phyloP scores from a whole-genome alignment of 92 coral and sea anemone genomes.

The Pocillopora grandis region DNA sequence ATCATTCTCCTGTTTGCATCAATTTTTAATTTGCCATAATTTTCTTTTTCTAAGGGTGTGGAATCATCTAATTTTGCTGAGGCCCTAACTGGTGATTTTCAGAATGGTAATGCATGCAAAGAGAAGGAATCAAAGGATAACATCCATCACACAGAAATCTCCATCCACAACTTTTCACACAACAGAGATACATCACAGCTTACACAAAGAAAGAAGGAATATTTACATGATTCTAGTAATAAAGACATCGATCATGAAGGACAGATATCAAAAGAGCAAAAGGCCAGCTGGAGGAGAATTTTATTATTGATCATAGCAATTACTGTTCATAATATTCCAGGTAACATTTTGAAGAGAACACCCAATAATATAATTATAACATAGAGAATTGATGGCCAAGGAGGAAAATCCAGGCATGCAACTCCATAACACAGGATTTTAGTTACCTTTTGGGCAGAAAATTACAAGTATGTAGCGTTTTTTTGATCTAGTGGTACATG shows the following conservation, averaged over 20 bases:
- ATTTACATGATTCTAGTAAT: background rate
- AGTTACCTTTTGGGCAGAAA: too few relatives aligned
- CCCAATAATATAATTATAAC: too few relatives aligned
- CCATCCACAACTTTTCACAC: conserved; percentile 11
- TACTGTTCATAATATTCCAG: conserved; percentile 98
- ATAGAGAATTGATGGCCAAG: too few relatives aligned
- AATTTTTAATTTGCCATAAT: conserved; percentile 7
- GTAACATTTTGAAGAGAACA: conserved; percentile 33
- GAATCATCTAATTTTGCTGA: conserved; percentile 63
- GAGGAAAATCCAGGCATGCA: too few relatives aligned
- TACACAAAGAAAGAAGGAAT: conserved; percentile 41
- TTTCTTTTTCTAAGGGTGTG: conserved; percentile 51
- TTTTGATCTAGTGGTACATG: too few relatives aligned
- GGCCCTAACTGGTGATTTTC: conserved; percentile 20
- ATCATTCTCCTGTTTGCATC: background rate
- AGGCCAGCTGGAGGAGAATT: conserved; percentile 88
- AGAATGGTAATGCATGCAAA: conserved; percentile 24
- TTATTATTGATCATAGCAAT: conserved; percentile 89
- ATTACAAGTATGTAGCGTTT: too few relatives aligned
- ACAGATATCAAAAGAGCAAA: conserved; percentile 26
- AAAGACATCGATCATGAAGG: conserved; percentile 19
- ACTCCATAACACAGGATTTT: too few relatives aligned
- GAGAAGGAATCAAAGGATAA: conserved; percentile 27
- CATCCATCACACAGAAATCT: conserved; percentile 29
- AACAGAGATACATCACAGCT: conserved; percentile 12